Evolutionary conservation across 2,797 vertebrate species (phyloP), one percentile per base, ranked within the genome.

Genomic region (Sebastes oblongus): DNA sequence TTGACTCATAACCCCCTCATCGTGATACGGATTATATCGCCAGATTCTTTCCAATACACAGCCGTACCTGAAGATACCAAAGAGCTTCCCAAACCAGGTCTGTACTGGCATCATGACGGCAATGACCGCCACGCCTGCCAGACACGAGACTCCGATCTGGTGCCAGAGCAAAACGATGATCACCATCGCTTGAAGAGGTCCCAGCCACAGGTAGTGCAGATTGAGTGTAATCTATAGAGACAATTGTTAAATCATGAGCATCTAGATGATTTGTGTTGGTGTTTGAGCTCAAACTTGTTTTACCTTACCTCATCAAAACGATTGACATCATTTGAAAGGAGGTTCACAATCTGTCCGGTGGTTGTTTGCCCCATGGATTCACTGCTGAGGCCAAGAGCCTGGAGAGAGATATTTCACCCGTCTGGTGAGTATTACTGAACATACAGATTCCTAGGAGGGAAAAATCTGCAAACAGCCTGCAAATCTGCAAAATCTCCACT

Each of bases 291-390:
- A 8, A 36, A 13, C 32, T 32, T 4, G 20, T 3, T 6, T 50
- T 16, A 25, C 8, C n/a, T 27, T 89, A 98, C 98, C 96, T 99
- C 96, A 89, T 99, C 97, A 75, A 98, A 98, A 75, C 95, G 97
- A 89, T 97, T 98, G 84, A 98, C 97, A 2, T 99, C 98, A 1
- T 98, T 99, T 25, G 98, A 98, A 42, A 99, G 94, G 30, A 99
- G 96, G 84, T 99, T 99, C 27, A 99, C 97, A 46, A 98, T 98
- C 78, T 98, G 98, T 22, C 98, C 98, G 0, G 97, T 98, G 78
- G 97, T 98, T 0, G 98, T 99, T 91, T 95, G 95, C 32, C 96
- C 95, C 97, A 99, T 96, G 20, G 98, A 96, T 8, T 85, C 16
- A 0, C 94, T 97, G 90, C 95, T 98, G 78, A 99, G 96, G 77